A percentile compares a stretch with the other conserved stretches of the same genome.
These are phyloP conservation scores for Xanthia togata DNA, from an alignment of 2,888 invertebrate species.

Conservation along the genomic window DNA sequence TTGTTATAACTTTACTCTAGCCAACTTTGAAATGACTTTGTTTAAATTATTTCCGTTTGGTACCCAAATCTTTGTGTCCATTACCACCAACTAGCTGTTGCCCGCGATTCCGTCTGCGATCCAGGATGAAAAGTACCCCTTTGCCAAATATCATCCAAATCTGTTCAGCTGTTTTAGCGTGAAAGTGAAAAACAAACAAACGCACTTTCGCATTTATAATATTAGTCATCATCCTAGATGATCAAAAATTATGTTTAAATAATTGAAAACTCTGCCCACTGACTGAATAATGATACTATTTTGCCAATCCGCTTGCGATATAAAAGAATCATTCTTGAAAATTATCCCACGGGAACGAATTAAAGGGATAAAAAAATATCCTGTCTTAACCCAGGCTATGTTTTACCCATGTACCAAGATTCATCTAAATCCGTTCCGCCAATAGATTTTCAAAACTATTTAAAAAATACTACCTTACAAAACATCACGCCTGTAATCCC, in stretches of 20 bases:
- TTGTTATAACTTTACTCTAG: slow-evolving; percentile 31
- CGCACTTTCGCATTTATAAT: no score
- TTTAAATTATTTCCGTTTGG: background rate
- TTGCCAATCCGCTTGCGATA: background rate
- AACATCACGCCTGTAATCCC: background rate
- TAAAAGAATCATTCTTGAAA: background rate
- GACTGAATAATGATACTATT: background rate
- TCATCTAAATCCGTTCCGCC: no score
- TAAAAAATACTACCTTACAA: background rate
- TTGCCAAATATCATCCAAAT: no score
- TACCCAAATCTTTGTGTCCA: background rate
- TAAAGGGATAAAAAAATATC: no score
- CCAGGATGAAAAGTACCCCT: no score
- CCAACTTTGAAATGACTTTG: slow-evolving; percentile 17
- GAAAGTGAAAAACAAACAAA: no score
- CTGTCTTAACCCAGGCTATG: no score
- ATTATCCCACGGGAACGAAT: no score
- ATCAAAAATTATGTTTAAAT: background rate
- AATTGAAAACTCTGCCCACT: background rate
- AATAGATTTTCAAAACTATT: background rate
- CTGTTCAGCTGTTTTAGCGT: no score
- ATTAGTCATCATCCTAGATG: no score
- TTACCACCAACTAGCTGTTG: background rate
- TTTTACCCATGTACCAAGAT: no score
- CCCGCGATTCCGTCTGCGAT: no score